A percentile compares a stretch with the other conserved stretches of the same genome.
Evolutionary conservation across 2,888 invertebrate genomes (phyloP).

Genomic region (Aspidiotus destructor): DNA sequence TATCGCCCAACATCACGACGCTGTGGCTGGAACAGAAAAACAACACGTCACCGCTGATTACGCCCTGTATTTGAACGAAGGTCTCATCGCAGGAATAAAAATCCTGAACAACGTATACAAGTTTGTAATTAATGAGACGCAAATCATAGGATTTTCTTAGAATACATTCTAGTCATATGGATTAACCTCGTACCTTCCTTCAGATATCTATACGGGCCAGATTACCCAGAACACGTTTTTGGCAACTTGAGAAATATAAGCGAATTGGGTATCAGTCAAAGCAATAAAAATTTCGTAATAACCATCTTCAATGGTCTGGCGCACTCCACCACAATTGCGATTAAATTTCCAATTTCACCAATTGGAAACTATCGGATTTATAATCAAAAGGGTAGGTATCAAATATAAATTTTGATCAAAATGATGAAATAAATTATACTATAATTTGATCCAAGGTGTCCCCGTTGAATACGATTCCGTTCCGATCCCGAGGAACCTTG

Average conservation of each 20-base stretch:
- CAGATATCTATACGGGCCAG: slow-evolving; percentile 33
- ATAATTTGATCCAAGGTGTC: no score
- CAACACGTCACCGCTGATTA: slow-evolving; percentile 36
- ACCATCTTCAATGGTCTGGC: slow-evolving; percentile 70
- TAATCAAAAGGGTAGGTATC: slow-evolving; percentile 34
- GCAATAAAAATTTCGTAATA: slow-evolving; percentile 53
- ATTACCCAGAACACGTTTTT: slow-evolving; percentile 37
- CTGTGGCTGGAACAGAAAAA: slow-evolving; percentile 36
- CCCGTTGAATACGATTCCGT: slow-evolving; percentile 38
- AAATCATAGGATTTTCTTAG: not conserved
- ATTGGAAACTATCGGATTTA: slow-evolving; percentile 35
- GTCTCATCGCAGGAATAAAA: slow-evolving; percentile 27
- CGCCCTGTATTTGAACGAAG: slow-evolving; percentile 35
- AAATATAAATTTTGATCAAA: no score
- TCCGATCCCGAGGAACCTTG: slow-evolving; percentile 41
- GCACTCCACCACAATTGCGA: slow-evolving; percentile 17
- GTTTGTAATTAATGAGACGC: slow-evolving; percentile 21
- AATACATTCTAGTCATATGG: not conserved
- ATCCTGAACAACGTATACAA: slow-evolving; percentile 34
- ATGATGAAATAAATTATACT: no score
- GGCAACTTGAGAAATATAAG: slow-evolving; percentile 68
- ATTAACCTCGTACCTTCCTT: not conserved
- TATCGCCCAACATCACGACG: slow-evolving; percentile 36
- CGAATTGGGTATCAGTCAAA: slow-evolving; percentile 58
- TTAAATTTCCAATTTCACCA: slow-evolving; percentile 32